Evolutionary conservation across 2,113 vertebrate species (phyloP).

Genomic region (Monarcha castaneiventris): DNA sequence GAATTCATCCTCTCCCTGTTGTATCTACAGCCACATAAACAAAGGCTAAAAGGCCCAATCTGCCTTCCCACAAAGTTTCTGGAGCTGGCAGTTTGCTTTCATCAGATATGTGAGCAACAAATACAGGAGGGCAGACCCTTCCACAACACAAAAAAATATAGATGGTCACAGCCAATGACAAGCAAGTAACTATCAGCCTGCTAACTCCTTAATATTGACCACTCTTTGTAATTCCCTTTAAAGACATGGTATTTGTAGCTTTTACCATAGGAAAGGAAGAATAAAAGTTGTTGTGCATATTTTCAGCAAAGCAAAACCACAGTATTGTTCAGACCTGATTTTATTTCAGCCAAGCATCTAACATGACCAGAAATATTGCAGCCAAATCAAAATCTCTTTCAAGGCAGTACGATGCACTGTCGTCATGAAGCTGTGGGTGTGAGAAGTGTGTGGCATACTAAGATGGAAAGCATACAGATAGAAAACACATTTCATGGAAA

Average conservation of each 20-base stretch:
- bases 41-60: not conserved
- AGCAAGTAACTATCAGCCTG: not conserved
- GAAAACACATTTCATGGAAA: not conserved
- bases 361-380: not conserved
- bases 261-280: not conserved
- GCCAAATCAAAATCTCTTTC: not conserved
- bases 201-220: not conserved
- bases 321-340: not conserved
- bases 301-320: not conserved
- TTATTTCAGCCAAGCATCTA: not conserved
- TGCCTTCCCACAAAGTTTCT: not conserved
- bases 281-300: not conserved
- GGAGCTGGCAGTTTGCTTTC: not conserved
- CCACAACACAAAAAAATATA: not conserved
- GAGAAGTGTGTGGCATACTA: not conserved
- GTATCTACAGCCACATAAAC: not conserved
- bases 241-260: not conserved
- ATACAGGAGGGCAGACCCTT: not conserved
- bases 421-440: not conserved
- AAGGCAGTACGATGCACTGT: not conserved
- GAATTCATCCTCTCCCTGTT: not conserved
- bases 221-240: not conserved
- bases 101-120: not conserved
- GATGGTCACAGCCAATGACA: not conserved
- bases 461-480: not conserved